These are phyloP conservation scores for Nomada fucata DNA, from an alignment of 2,888 invertebrate species.

Conservation along the genomic window DNA sequence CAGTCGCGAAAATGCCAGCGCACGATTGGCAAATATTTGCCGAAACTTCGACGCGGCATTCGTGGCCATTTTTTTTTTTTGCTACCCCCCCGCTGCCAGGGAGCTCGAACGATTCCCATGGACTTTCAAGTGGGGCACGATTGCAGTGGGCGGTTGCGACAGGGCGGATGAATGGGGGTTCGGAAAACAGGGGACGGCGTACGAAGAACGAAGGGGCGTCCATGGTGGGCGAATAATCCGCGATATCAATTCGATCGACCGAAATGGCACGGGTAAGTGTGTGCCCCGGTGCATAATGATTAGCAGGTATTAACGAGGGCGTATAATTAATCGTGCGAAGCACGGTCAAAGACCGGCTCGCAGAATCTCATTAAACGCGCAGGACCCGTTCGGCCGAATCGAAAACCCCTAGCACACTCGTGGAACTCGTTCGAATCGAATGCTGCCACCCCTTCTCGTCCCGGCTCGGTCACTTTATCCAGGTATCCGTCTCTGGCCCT, in stretches of 20 bases:
- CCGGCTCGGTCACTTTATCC: no score
- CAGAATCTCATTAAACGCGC: constrained; percentile 65
- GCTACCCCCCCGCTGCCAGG: no score
- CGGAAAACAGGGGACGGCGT: not conserved
- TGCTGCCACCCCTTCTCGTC: constrained; percentile 5
- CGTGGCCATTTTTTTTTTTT: not conserved
- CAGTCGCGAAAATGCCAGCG: constrained; percentile 21
- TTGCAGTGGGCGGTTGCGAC: not conserved
- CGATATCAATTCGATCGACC: constrained; percentile 14
- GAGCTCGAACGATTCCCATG: not conserved
- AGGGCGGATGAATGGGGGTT: not conserved
- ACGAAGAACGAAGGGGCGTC: not conserved
- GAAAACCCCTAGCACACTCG: constrained; percentile 9
- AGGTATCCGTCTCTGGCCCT: not conserved
- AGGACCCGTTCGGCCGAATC: constrained; percentile 42
- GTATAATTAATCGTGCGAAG: constrained; percentile 64
- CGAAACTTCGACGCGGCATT: constrained; percentile 10
- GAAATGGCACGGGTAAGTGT: constrained; percentile 38
- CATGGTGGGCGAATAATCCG: not conserved
- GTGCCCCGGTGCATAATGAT: constrained; percentile 55
- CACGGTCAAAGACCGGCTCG: constrained; percentile 50
- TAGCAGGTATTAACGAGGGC: constrained; percentile 59
- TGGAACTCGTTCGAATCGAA: constrained; percentile 8
- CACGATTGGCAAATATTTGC: constrained; percentile 46
- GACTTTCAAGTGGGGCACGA: not conserved